Percentiles rank a stretch among this genome's conserved stretches.
These are phyloP conservation scores for Acipenser oxyrinchus DNA, from an alignment of 2,797 vertebrate species.

Conservation along the genomic window DNA sequence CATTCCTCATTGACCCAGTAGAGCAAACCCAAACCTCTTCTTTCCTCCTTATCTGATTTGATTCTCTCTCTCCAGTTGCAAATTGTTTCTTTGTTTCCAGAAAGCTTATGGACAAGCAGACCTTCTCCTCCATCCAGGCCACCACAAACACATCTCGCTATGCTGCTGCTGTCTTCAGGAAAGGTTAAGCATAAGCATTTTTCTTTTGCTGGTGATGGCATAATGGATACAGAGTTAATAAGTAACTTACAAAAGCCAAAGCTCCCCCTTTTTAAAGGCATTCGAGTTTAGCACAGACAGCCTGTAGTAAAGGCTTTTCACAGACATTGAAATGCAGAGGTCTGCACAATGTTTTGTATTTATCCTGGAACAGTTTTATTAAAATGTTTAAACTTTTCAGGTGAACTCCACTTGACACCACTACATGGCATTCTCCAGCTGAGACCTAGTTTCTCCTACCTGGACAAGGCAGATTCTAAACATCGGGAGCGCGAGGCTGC, in stretches of 20 bases:
- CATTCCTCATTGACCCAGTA: background rate
- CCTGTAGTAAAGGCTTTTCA: too few species aligned
- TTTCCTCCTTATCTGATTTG: background rate
- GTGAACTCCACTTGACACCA: conserved; percentile 92
- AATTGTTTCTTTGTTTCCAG: conserved; percentile 45
- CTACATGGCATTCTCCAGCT: conserved; percentile 92
- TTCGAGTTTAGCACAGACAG: too few species aligned
- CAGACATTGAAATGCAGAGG: too few species aligned
- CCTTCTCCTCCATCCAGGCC: conserved; percentile 87
- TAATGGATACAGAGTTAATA: background rate
- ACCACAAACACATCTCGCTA: conserved; percentile 86
- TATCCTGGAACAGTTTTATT: too few species aligned
- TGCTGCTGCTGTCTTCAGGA: conserved; percentile 85
- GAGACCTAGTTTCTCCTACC: conserved; percentile 89
- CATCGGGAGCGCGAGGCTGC: conserved; percentile 88
- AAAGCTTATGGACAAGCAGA: conserved; percentile 96
- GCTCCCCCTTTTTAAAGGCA: too few species aligned
- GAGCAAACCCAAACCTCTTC: background rate
- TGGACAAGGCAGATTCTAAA: conserved; percentile 92
- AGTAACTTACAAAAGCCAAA: too few species aligned
- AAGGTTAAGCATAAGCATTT: conserved; percentile 59
- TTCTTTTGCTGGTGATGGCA: background rate
- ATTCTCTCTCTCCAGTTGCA: background rate
- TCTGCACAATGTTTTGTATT: too few species aligned
- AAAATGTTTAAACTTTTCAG: conserved; percentile 41